Conservation (phyloP, 2,113 vertebrate genomes). For the Scortum barcoo region DNA sequence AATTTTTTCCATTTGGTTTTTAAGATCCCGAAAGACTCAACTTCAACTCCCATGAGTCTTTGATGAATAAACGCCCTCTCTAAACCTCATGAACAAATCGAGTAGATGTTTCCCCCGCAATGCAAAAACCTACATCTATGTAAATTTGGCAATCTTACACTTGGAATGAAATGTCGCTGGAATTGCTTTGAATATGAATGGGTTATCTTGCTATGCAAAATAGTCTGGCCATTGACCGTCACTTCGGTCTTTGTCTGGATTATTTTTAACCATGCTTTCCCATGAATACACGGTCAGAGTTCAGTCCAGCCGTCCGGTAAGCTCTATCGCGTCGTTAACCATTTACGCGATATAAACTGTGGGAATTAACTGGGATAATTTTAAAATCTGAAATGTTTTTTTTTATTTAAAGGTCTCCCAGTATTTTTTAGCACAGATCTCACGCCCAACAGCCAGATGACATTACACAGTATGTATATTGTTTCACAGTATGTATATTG, state of each 20-base stretch:
- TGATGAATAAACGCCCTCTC: neutral
- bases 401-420: neutral
- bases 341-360: neutral
- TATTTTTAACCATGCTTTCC: neutral
- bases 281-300: neutral
- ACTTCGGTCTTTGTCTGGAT: neutral
- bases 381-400: neutral
- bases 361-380: neutral
- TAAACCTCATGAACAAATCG: neutral
- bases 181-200: slow-evolving; percentile 10
- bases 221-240: neutral
- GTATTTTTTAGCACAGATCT: neutral
- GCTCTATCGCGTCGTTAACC: neutral
- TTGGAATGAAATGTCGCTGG: neutral
- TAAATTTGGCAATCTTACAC: neutral
- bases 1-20: neutral
- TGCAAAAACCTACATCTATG: neutral
- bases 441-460: neutral
- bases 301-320: neutral
- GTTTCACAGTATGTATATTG: neutral
- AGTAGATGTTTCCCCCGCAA: neutral
- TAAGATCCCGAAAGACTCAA: neutral
- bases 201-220: slow-evolving; percentile 5
- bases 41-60: neutral
- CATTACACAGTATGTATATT: neutral